Conservation (phyloP, 1,140 invertebrate species). For the Pristionchus pacificus region DNA sequence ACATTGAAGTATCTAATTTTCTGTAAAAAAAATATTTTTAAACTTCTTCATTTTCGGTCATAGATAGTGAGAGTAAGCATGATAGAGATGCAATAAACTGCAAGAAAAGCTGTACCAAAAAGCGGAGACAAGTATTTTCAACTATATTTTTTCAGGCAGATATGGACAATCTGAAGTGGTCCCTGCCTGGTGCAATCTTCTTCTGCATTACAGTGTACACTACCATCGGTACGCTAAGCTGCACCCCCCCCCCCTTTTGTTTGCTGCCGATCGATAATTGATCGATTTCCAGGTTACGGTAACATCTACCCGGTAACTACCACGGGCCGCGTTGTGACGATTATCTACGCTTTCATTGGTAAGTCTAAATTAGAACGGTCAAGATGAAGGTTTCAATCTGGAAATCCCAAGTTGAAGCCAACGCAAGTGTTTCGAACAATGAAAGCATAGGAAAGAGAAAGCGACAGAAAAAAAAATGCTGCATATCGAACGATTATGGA, state of each 20-base stretch:
- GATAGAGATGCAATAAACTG: too few relatives aligned
- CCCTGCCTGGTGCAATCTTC: constrained; percentile 40
- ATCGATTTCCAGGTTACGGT: constrained; percentile 17
- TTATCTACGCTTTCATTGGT: constrained; percentile 26
- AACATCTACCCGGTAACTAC: constrained; percentile 6
- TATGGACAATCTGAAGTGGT: constrained; percentile 29
- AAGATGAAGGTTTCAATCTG: too few relatives aligned
- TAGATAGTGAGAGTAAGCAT: too few relatives aligned
- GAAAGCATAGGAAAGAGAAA: not conserved
- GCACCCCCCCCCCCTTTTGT: not conserved
- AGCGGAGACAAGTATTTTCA: too few relatives aligned
- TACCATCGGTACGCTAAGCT: constrained; percentile 34
- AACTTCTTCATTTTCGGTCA: too few relatives aligned
- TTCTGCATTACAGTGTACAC: constrained; percentile 42
- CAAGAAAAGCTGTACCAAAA: too few relatives aligned
- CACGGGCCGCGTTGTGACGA: constrained; percentile 15
- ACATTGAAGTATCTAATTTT: too few relatives aligned
- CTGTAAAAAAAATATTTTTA: too few relatives aligned
- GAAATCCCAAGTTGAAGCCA: too few relatives aligned
- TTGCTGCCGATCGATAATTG: not conserved
- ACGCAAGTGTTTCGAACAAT: not conserved
- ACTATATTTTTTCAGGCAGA: too few relatives aligned
- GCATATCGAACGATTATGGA: too few relatives aligned
- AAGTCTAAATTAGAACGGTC: not conserved
- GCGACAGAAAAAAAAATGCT: not conserved